These are phyloP conservation scores for Barypeithes pellucidus DNA, from an alignment of 2,888 invertebrate genomes.

Conservation along the genomic window DNA sequence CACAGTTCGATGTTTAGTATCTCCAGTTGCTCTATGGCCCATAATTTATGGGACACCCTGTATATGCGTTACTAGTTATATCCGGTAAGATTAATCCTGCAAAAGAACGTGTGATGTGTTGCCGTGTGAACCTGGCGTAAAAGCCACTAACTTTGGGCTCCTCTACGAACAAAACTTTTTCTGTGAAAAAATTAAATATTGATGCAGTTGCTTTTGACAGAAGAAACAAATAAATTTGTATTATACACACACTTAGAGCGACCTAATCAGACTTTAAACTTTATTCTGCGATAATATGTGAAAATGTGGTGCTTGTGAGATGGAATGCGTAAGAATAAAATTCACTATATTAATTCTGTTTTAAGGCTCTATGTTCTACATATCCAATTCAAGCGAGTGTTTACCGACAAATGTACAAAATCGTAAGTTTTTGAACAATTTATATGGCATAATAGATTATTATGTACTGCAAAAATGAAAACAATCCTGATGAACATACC, in stretches of 20 bases:
- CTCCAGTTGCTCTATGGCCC: too few relatives aligned
- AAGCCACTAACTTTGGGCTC: too few relatives aligned
- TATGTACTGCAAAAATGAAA: constrained; percentile 63
- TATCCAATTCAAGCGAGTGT: constrained; percentile 19
- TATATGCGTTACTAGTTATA: too few relatives aligned
- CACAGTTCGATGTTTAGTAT: too few relatives aligned
- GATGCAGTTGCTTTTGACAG: too few relatives aligned
- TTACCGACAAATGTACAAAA: constrained; percentile 6
- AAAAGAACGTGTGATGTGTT: too few relatives aligned
- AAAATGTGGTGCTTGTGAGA: neutral
- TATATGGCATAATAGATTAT: constrained; percentile 3
- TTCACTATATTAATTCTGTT: constrained; percentile 12
- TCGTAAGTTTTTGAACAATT: constrained; percentile 45
- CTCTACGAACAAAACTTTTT: too few relatives aligned
- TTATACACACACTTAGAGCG: neutral
- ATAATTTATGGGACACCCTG: too few relatives aligned
- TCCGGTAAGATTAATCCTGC: too few relatives aligned
- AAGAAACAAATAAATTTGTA: too few relatives aligned
- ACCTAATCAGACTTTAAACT: neutral
- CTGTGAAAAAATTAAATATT: too few relatives aligned
- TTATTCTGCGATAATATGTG: neutral
- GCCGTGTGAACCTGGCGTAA: too few relatives aligned
- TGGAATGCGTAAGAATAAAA: neutral
- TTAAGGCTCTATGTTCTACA: constrained; percentile 18
- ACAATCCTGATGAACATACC: constrained; percentile 58